Conservation (phyloP, 2,888 invertebrate genomes). For the Eucriotettix oculatus region DNA sequence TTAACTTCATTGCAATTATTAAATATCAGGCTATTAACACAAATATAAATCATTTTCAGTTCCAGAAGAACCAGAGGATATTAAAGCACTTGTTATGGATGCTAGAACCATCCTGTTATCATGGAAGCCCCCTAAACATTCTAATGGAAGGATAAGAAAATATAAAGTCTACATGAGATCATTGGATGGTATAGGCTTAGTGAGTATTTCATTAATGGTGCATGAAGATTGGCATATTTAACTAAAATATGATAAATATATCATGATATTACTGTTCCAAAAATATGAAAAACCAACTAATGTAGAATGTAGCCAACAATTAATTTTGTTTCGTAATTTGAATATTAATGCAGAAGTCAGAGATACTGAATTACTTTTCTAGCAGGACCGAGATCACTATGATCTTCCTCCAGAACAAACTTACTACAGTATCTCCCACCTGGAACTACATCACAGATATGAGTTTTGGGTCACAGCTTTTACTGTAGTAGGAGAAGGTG, state of each 20-base stretch:
- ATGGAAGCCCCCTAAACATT: slow-evolving; percentile 24
- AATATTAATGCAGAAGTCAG: too few species aligned
- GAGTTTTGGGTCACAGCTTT: slow-evolving; percentile 11
- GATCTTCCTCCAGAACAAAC: slow-evolving; percentile 9
- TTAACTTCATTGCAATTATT: neutral
- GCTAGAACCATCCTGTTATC: slow-evolving; percentile 23
- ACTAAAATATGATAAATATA: too few species aligned
- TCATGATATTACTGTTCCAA: too few species aligned
- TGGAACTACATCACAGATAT: slow-evolving; percentile 7
- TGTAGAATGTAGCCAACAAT: too few species aligned
- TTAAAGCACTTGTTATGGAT: slow-evolving; percentile 25
- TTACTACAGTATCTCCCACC: slow-evolving; percentile 9
- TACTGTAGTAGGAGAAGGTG: slow-evolving; percentile 9
- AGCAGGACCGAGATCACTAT: slow-evolving; percentile 9
- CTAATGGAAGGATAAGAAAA: slow-evolving; percentile 24
- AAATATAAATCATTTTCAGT: slow-evolving; percentile 18
- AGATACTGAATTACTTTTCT: neutral
- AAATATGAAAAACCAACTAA: too few species aligned
- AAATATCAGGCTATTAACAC: neutral
- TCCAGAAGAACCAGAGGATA: slow-evolving; percentile 24
- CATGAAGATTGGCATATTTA: neutral
- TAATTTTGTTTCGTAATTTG: too few species aligned
- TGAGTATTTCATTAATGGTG: neutral
- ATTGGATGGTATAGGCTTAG: slow-evolving; percentile 8
- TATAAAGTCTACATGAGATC: slow-evolving; percentile 22